Evolutionary conservation across 2,888 invertebrate species (phyloP).

Genomic region (Ptilodon capucinus): DNA sequence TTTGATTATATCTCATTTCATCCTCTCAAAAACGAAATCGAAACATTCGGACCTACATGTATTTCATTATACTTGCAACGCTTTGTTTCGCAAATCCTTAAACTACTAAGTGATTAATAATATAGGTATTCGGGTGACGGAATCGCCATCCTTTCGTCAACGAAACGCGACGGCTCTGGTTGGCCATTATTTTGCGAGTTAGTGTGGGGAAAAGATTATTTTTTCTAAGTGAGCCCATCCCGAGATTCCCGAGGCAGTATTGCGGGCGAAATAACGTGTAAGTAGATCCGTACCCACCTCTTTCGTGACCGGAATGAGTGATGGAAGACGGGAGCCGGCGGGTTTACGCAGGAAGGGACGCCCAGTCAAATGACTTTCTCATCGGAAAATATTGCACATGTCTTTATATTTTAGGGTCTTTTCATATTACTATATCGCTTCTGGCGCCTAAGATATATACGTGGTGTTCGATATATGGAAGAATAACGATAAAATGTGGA

Average conservation of each 20-base stretch:
- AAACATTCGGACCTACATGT: too few species aligned
- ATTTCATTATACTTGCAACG: too few species aligned
- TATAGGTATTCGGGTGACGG: slow-evolving; percentile 2
- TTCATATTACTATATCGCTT: slow-evolving; percentile 30
- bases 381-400: slow-evolving; percentile 37
- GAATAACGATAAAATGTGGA: neutral
- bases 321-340: slow-evolving; percentile 36
- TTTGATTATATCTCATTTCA: too few species aligned
- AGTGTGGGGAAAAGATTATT: slow-evolving; percentile 25
- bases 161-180: slow-evolving; percentile 1
- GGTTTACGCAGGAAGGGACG: slow-evolving; percentile 29
- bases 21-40: too few species aligned
- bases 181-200: slow-evolving; percentile 17
- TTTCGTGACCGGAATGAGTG: slow-evolving; percentile 50
- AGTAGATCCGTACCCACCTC: slow-evolving; percentile 26
- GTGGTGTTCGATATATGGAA: slow-evolving; percentile 18
- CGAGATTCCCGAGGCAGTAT: slow-evolving; percentile 19
- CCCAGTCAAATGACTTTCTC: slow-evolving; percentile 44
- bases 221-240: slow-evolving; percentile 19
- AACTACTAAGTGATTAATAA: too few species aligned
- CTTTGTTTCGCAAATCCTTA: neutral
- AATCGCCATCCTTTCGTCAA: slow-evolving; percentile 1
- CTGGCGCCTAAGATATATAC: slow-evolving; percentile 20
- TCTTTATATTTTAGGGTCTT: slow-evolving; percentile 31
- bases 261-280: slow-evolving; percentile 28